Conservation (phyloP, 1,140 invertebrate genomes). For the Batillaria attramentaria region DNA sequence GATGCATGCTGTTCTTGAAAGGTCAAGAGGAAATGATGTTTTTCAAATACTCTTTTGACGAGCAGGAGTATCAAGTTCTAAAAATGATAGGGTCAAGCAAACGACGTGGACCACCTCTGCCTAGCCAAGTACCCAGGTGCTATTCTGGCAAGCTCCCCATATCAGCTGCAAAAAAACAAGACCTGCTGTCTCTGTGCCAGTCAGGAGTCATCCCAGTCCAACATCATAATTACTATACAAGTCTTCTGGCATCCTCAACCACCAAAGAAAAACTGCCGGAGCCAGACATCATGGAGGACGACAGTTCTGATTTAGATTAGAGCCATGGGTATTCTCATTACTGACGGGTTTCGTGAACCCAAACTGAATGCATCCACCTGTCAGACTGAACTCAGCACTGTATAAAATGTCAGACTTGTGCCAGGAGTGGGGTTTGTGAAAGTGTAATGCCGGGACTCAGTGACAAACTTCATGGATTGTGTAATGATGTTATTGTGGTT, state of each 20-base stretch:
- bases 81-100: background rate
- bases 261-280: background rate
- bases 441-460: too few relatives aligned
- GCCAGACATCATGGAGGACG: background rate
- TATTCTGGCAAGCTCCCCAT: slow-evolving; percentile 33
- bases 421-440: too few relatives aligned
- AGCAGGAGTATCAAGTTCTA: slow-evolving; percentile 9
- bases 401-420: too few relatives aligned
- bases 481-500: too few relatives aligned
- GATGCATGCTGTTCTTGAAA: slow-evolving; percentile 31
- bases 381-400: too few relatives aligned
- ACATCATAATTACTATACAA: slow-evolving; percentile 1
- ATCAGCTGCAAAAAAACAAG: slow-evolving; percentile 32
- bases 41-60: slow-evolving; percentile 26
- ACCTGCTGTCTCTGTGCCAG: slow-evolving; percentile 26
- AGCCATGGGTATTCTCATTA: too few relatives aligned
- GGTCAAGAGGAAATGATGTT: slow-evolving; percentile 10
- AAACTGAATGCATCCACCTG: too few relatives aligned
- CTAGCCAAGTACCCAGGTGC: background rate
- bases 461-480: too few relatives aligned
- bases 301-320: too few relatives aligned
- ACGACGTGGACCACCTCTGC: background rate
- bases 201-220: slow-evolving; percentile 27
- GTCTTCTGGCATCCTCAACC: background rate
- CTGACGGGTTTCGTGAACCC: too few relatives aligned